Percentiles rank a stretch among this genome's conserved stretches.
Conservation (phyloP, 2,113 vertebrate genomes). For the Trematomus loennbergii region DNA sequence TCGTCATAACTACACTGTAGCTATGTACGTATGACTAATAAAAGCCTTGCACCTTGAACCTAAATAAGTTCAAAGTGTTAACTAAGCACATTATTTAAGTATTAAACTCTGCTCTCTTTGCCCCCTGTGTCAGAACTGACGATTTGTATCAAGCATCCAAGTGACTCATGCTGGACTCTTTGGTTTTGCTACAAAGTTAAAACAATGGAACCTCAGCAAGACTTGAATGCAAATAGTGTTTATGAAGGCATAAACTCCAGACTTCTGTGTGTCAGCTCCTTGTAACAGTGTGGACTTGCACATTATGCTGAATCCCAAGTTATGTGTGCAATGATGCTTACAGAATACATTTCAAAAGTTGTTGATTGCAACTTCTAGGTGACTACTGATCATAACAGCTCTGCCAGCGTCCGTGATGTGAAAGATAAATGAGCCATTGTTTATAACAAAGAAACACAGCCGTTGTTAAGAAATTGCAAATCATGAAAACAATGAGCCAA, state of each 20-base stretch:
- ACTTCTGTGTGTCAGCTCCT: conserved; percentile 34
- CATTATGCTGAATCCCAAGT: conserved; percentile 59
- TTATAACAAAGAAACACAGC: not conserved
- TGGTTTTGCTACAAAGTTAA: conserved; percentile 43
- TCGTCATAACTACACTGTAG: too few species aligned
- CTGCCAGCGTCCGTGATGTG: not conserved
- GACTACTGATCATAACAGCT: conserved; percentile 34
- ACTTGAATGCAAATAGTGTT: conserved; percentile 59
- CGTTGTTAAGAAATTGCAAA: conserved; percentile 7
- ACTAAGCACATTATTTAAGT: conserved; percentile 25
- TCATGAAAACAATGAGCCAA: conserved; percentile 3
- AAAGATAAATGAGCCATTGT: conserved; percentile 26
- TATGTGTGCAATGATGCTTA: conserved; percentile 56
- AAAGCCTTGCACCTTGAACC: too few species aligned
- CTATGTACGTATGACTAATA: too few species aligned
- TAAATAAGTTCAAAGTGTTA: not conserved
- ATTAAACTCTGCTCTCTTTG: conserved; percentile 10
- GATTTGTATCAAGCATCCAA: conserved; percentile 3
- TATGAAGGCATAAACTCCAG: conserved; percentile 23
- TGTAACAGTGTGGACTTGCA: conserved; percentile 14
- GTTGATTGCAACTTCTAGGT: conserved; percentile 45
- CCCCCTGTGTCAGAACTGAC: conserved; percentile 4
- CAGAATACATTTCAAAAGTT: conserved; percentile 62
- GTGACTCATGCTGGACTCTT: conserved; percentile 28
- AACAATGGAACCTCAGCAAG: conserved; percentile 36